Conservation (phyloP, 2,888 invertebrate species). For the Meganola albula region DNA sequence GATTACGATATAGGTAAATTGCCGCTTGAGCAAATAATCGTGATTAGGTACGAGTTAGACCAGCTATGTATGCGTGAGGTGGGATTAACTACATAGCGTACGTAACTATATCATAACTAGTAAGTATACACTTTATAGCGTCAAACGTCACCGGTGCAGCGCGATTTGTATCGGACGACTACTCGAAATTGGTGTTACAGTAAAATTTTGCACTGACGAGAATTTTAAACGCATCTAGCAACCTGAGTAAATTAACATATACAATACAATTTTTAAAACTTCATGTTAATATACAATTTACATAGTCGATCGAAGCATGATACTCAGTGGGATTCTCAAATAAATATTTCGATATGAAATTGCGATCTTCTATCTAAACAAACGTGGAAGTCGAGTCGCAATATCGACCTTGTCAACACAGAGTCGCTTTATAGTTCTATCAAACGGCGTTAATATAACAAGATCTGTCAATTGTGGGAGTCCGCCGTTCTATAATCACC, state of each 20-base stretch:
- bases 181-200: constrained; percentile 47
- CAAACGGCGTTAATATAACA: too few relatives aligned
- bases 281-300: constrained; percentile 70
- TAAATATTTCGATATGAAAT: constrained; percentile 52
- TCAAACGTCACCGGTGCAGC: constrained; percentile 57
- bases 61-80: constrained; percentile 72
- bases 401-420: too few relatives aligned
- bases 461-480: too few relatives aligned
- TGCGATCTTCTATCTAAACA: too few relatives aligned
- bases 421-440: too few relatives aligned
- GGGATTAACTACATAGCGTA: constrained; percentile 61
- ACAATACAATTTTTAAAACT: constrained; percentile 58
- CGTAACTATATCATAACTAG: constrained; percentile 45
- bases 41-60: constrained; percentile 57
- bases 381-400: too few relatives aligned
- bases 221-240: constrained; percentile 64
- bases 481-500: too few relatives aligned
- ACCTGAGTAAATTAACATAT: constrained; percentile 68
- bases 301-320: constrained; percentile 63
- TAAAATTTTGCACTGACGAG: constrained; percentile 52
- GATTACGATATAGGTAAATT: constrained; percentile 52
- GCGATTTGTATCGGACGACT: constrained; percentile 47
- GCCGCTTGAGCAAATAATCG: constrained; percentile 75
- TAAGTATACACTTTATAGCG: constrained; percentile 46
- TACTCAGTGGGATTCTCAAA: constrained; percentile 56